phyloP scores from a whole-genome alignment of 2,113 vertebrate genomes.

The Epinephelus fuscoguttatus region DNA sequence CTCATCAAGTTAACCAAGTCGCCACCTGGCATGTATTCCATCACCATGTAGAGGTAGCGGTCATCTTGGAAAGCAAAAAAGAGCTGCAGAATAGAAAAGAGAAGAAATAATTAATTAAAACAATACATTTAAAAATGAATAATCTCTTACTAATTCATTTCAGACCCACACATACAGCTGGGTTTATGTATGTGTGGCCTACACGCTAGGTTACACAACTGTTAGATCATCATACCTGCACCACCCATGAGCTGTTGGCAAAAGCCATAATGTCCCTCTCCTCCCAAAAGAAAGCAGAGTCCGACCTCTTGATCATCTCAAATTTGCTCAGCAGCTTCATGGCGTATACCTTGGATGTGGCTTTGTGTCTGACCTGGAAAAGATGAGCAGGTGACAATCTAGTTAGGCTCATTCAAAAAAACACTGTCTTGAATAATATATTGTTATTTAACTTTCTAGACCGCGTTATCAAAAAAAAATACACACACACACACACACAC shows the following conservation, averaged over 20 bases:
- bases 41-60: slow-evolving; percentile 99
- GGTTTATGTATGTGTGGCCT: too few species aligned
- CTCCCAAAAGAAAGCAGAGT: slow-evolving; percentile 99
- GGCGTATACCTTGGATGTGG: slow-evolving; percentile 94
- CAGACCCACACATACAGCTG: background rate
- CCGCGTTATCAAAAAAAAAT: too few species aligned
- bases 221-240: slow-evolving; percentile 88
- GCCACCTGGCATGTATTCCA: slow-evolving; percentile 99
- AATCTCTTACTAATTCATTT: background rate
- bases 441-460: too few species aligned
- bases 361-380: slow-evolving; percentile 95
- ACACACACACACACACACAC: too few species aligned
- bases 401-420: too few species aligned
- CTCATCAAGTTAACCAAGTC: slow-evolving; percentile 99
- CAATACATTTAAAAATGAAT: background rate
- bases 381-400: background rate
- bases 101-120: background rate
- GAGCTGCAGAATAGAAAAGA: slow-evolving; percentile 82
- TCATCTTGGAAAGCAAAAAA: slow-evolving; percentile 99
- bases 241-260: slow-evolving; percentile 98
- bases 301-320: slow-evolving; percentile 99
- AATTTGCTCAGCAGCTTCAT: slow-evolving; percentile 99
- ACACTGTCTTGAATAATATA: too few species aligned
- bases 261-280: slow-evolving; percentile 99
- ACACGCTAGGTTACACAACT: background rate